Percentiles rank a stretch among this genome's conserved stretches.
phyloP scores from a whole-genome alignment of 2,797 vertebrate species.

The Cyclopterus lumpus region DNA sequence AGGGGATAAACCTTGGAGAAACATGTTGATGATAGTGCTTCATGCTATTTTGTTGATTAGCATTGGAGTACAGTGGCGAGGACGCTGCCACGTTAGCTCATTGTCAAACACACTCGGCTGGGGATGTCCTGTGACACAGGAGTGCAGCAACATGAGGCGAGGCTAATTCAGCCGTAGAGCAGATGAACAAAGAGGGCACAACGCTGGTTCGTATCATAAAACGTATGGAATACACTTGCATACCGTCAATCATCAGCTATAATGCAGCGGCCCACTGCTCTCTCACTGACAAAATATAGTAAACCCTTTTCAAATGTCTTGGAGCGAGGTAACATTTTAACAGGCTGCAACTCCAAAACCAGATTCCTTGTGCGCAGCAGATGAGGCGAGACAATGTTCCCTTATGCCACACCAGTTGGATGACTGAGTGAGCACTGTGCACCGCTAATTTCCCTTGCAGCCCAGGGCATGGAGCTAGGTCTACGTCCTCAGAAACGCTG shows the following conservation, averaged over 20 bases:
- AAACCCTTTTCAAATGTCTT: conserved; percentile 52
- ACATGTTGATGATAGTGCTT: conserved; percentile 39
- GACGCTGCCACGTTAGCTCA: conserved; percentile 43
- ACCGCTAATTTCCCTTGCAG: conserved; percentile 50
- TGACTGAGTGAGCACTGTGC: conserved; percentile 41
- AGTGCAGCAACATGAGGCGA: conserved; percentile 30
- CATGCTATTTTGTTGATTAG: conserved; percentile 55
- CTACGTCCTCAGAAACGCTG: conserved; percentile 15
- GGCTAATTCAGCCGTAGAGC: conserved; percentile 34
- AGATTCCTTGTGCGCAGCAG: conserved; percentile 55
- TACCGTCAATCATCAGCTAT: conserved; percentile 37
- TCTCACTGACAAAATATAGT: conserved; percentile 33
- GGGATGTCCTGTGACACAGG: conserved; percentile 42
- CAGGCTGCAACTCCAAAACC: conserved; percentile 55
- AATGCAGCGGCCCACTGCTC: conserved; percentile 35
- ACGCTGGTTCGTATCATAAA: conserved; percentile 26
- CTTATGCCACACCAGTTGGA: conserved; percentile 48
- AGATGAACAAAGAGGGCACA: conserved; percentile 24
- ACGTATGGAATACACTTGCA: neutral
- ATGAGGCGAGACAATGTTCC: conserved; percentile 42
- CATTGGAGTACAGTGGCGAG: conserved; percentile 27
- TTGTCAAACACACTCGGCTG: conserved; percentile 33
- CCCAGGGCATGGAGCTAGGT: conserved; percentile 22
- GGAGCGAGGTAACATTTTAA: conserved; percentile 63
- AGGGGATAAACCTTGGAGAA: conserved; percentile 52